Conservation (phyloP, 2,113 vertebrate genomes). For the Phylloscopus trochiloides region DNA sequence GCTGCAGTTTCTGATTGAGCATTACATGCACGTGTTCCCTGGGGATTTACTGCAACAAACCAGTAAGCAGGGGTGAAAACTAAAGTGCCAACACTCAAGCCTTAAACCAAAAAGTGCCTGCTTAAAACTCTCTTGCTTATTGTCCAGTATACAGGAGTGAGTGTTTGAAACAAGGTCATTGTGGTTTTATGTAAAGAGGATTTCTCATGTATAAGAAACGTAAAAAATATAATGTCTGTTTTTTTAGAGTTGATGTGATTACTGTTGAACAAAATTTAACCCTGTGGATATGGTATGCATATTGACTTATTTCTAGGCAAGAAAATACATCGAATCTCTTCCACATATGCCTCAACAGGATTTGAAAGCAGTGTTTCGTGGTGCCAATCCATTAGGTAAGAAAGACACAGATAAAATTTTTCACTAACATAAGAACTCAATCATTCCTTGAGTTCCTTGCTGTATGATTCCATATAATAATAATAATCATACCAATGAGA, state of each 20-base stretch:
- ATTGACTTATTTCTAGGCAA: slow-evolving; percentile 79
- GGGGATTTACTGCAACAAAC: not conserved
- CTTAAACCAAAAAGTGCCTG: not conserved
- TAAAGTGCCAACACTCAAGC: not conserved
- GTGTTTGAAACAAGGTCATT: not conserved
- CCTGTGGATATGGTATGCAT: not conserved
- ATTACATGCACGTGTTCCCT: not conserved
- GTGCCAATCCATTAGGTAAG: slow-evolving; percentile 93
- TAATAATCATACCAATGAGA: not conserved
- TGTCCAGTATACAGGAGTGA: not conserved
- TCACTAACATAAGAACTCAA: not conserved
- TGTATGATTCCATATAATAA: not conserved
- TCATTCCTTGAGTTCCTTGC: not conserved
- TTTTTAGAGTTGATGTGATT: not conserved
- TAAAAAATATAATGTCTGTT: not conserved
- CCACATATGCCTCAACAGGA: slow-evolving; percentile 96
- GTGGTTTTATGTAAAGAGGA: not conserved
- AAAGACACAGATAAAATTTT: not conserved
- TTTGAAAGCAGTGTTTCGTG: slow-evolving; percentile 89
- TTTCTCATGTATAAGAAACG: not conserved
- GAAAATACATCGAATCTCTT: slow-evolving; percentile 97
- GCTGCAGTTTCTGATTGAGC: not conserved
- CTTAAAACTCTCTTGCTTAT: not conserved
- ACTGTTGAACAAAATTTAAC: not conserved
- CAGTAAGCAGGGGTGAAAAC: not conserved